Evolutionary conservation across 1,140 invertebrate species (phyloP).

Genomic region (Drosophila lacteicornis): DNA sequence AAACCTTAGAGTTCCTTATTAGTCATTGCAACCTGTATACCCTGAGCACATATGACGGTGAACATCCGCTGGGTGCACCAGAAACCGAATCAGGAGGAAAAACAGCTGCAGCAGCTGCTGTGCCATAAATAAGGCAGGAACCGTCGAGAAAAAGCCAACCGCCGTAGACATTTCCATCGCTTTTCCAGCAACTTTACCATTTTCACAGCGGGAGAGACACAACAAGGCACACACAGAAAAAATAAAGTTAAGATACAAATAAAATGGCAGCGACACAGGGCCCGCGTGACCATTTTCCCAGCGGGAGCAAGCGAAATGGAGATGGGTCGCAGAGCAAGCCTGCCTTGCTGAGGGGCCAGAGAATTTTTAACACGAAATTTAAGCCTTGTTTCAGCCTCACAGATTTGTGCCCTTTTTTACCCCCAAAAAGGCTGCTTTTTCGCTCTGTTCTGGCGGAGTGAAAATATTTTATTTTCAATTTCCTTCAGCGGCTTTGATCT

Average conservation of each 20-base stretch:
- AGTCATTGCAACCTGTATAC: constrained; percentile 27
- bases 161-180: constrained; percentile 42
- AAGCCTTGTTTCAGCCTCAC: constrained; percentile 27
- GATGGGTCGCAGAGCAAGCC: not conserved
- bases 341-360: not conserved
- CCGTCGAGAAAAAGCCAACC: constrained; percentile 28
- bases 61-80: constrained; percentile 54
- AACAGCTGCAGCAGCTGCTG: constrained; percentile 55
- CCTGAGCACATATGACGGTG: constrained; percentile 22
- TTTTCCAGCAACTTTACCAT: constrained; percentile 19
- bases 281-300: constrained; percentile 50
- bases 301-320: constrained; percentile 10
- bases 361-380: constrained; percentile 52
- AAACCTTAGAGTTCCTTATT: not conserved
- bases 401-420: constrained; percentile 33
- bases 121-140: constrained; percentile 68
- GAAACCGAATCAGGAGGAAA: constrained; percentile 25
- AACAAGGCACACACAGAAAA: constrained; percentile 27
- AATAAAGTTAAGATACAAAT: constrained; percentile 16
- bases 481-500: constrained; percentile 73
- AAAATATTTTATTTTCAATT: constrained; percentile 70
- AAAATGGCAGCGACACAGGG: constrained; percentile 50
- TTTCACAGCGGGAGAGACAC: constrained; percentile 36
- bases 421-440: constrained; percentile 26
- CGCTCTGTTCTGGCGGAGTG: constrained; percentile 38